These are phyloP conservation scores for Paedocypris micromegethes DNA, from an alignment of 2,797 vertebrate genomes.

Conservation along the genomic window DNA sequence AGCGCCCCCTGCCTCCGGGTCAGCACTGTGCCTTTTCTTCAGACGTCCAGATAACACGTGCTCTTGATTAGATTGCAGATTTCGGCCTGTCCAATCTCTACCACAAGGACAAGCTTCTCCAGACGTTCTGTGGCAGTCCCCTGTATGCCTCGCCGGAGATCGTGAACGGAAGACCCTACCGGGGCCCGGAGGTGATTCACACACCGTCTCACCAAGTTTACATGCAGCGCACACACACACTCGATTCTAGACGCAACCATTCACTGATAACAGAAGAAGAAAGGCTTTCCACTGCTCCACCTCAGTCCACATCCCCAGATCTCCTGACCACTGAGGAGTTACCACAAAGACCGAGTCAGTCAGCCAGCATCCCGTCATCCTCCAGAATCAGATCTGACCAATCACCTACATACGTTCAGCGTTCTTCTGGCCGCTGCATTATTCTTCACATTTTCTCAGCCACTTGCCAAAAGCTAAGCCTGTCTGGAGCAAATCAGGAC, in stretches of 20 bases:
- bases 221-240: not conserved
- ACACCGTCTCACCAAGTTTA: not conserved
- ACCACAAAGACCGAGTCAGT: conserved; percentile 21
- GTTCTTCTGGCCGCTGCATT: conserved; percentile 25
- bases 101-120: conserved; percentile 94
- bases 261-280: conserved; percentile 17
- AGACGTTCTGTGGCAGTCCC: conserved; percentile 96
- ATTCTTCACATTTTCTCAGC: conserved; percentile 14
- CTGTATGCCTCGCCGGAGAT: conserved; percentile 98
- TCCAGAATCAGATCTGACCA: conserved; percentile 19
- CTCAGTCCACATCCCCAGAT: conserved; percentile 14
- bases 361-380: conserved; percentile 16
- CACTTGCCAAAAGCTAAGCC: conserved; percentile 19
- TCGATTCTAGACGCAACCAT: conserved; percentile 30
- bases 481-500: conserved; percentile 30
- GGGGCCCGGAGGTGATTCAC: conserved; percentile 86
- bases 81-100: conserved; percentile 97
- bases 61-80: conserved; percentile 83
- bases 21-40: not conserved
- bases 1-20: too few species aligned
- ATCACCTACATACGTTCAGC: conserved; percentile 36
- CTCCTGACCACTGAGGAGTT: conserved; percentile 38
- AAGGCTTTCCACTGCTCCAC: conserved; percentile 23
- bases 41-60: too few species aligned
- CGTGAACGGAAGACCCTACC: conserved; percentile 95